Percentiles rank a stretch among this genome's conserved stretches.
Conservation (phyloP, 2,113 vertebrate genomes). For the Elgaria multicarinata region DNA sequence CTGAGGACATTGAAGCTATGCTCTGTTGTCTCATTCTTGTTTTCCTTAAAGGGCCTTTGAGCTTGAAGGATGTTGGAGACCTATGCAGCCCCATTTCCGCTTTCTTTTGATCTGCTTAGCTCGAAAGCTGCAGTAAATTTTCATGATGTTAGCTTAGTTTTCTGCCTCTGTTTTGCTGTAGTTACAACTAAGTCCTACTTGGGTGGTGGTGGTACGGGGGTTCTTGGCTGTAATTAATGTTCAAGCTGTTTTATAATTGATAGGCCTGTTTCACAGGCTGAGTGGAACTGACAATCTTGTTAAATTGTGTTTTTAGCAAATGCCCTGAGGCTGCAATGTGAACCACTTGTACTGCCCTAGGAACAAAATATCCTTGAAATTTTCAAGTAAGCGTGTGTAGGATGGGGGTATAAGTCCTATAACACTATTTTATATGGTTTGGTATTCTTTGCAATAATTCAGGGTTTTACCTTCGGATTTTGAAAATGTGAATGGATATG, state of each 20-base stretch:
- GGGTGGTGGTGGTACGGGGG: neutral
- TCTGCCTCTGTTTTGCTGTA: neutral
- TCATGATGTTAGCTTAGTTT: neutral
- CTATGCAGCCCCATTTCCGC: neutral
- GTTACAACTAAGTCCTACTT: neutral
- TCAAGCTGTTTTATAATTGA: neutral
- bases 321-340: neutral
- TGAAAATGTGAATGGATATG: neutral
- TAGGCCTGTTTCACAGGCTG: neutral
- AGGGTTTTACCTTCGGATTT: neutral
- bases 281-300: neutral
- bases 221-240: neutral
- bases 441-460: neutral
- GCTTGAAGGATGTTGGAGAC: neutral
- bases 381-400: neutral
- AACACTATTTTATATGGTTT: neutral
- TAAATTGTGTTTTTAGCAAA: neutral
- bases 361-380: neutral
- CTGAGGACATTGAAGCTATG: neutral
- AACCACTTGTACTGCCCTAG: neutral
- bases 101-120: neutral
- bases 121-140: neutral
- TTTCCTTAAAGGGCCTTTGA: neutral
- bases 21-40: neutral
- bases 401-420: neutral